Conservation (phyloP, 2,888 invertebrate genomes). For the Bellardia pandia region DNA sequence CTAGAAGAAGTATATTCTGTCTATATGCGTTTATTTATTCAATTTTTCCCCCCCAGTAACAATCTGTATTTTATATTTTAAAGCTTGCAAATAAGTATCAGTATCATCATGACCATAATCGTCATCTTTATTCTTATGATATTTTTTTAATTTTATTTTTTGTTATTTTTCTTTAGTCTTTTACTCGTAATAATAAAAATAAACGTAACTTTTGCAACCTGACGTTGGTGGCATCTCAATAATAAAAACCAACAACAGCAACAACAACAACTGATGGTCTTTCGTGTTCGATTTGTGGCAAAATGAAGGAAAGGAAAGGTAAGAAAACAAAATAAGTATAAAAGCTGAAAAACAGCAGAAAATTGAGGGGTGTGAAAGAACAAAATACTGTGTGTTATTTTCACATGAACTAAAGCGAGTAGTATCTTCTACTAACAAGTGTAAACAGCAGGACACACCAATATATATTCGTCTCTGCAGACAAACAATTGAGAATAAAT, state of each 20-base stretch:
- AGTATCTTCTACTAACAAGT: background rate
- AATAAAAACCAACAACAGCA: slow-evolving; percentile 30
- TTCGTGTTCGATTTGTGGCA: slow-evolving; percentile 30
- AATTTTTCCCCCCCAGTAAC: background rate
- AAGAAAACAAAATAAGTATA: background rate
- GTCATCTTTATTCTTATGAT: slow-evolving; percentile 16
- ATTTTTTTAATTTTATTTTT: background rate
- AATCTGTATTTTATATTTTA: slow-evolving; percentile 8
- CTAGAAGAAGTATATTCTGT: no score
- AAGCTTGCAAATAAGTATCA: slow-evolving; percentile 31
- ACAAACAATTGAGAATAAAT: background rate
- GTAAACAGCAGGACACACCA: slow-evolving; percentile 19
- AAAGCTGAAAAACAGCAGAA: background rate
- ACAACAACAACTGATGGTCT: background rate
- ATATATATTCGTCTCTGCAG: background rate
- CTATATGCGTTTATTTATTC: slow-evolving; percentile 3
- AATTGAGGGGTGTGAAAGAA: background rate
- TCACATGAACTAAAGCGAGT: background rate
- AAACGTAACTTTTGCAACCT: slow-evolving; percentile 30
- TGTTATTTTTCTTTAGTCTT: background rate
- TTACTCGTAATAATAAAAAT: slow-evolving; percentile 39
- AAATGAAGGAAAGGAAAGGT: background rate
- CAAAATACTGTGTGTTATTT: background rate
- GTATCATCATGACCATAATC: slow-evolving; percentile 28
- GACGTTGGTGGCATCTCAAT: slow-evolving; percentile 50